Percentiles rank a stretch among this genome's conserved stretches.
Conservation (phyloP, 2,888 invertebrate species). For the Trissoscelio sp. region DNA sequence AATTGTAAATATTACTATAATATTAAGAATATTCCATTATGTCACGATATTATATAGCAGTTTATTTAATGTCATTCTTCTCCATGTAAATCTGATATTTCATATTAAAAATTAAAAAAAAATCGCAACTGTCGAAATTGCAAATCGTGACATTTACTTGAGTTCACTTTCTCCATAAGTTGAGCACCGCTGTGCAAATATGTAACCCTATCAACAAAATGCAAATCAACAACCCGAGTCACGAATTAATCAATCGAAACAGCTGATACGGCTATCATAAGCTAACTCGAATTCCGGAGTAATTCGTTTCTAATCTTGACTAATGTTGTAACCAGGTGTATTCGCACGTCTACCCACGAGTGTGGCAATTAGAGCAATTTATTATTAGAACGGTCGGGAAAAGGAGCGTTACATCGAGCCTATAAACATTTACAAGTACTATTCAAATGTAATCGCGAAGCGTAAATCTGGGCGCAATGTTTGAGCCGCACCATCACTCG, state of each 20-base stretch:
- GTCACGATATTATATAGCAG: too few relatives aligned
- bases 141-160: too few relatives aligned
- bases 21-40: too few relatives aligned
- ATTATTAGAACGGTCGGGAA: constrained; percentile 44
- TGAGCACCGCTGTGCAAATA: background rate
- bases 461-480: constrained; percentile 55
- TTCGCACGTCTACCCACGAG: constrained; percentile 41
- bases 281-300: background rate
- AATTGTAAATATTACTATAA: too few relatives aligned
- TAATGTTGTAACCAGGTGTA: constrained; percentile 26
- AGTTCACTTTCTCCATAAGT: constrained; percentile 46
- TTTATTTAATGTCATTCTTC: too few relatives aligned
- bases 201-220: background rate
- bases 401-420: constrained; percentile 26
- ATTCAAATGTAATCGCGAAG: constrained; percentile 60
- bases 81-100: too few relatives aligned
- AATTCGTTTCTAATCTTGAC: constrained; percentile 21
- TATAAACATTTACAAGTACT: constrained; percentile 52
- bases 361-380: constrained; percentile 50
- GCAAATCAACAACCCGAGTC: background rate
- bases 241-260: constrained; percentile 10
- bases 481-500: constrained; percentile 67
- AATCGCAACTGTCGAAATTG: too few relatives aligned
- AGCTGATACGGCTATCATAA: background rate
- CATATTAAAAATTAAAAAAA: too few relatives aligned